Conservation (phyloP, 30 jellyfish, hydroid and myxozoan genomes). For the Calvadosia cruxmelitensis region DNA sequence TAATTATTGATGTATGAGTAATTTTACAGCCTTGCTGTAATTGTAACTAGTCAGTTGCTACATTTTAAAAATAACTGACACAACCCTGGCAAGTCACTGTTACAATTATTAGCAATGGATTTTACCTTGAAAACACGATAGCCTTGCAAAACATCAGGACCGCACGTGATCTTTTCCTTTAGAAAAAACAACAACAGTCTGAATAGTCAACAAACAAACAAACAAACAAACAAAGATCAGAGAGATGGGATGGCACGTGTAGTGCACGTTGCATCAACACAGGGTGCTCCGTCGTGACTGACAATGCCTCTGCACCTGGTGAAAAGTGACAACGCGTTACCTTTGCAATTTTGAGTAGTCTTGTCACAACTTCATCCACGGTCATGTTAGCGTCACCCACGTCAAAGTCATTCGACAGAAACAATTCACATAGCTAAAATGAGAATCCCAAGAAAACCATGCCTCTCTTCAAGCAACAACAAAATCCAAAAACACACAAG, state of each 20-base stretch:
- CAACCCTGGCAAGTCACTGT: too few species aligned
- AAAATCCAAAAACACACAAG: too few species aligned
- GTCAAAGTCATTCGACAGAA: constrained; percentile 23
- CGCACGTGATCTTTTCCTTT: constrained; percentile 62
- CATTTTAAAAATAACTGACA: too few species aligned
- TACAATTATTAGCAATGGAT: too few species aligned
- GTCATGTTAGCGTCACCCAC: constrained; percentile 18
- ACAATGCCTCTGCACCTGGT: constrained; percentile 4
- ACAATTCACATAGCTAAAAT: constrained; percentile 44
- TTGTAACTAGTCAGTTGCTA: too few species aligned
- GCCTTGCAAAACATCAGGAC: constrained; percentile 76
- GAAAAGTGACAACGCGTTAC: constrained; percentile 16
- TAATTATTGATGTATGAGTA: too few species aligned
- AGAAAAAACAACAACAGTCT: background rate
- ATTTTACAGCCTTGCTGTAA: too few species aligned
- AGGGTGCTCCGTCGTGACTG: too few species aligned
- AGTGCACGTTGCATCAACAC: background rate
- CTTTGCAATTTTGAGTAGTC: constrained; percentile 29
- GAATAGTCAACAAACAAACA: background rate
- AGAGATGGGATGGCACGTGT: background rate
- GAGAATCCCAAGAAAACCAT: too few species aligned
- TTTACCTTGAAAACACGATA: constrained; percentile 76
- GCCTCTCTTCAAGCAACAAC: too few species aligned
- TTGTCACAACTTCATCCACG: constrained; percentile 24
- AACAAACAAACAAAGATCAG: background rate